Evolutionary conservation across 2,113 vertebrate genomes (phyloP), one percentile per base, ranked within the genome.

Genomic region (Lamprotornis superbus): DNA sequence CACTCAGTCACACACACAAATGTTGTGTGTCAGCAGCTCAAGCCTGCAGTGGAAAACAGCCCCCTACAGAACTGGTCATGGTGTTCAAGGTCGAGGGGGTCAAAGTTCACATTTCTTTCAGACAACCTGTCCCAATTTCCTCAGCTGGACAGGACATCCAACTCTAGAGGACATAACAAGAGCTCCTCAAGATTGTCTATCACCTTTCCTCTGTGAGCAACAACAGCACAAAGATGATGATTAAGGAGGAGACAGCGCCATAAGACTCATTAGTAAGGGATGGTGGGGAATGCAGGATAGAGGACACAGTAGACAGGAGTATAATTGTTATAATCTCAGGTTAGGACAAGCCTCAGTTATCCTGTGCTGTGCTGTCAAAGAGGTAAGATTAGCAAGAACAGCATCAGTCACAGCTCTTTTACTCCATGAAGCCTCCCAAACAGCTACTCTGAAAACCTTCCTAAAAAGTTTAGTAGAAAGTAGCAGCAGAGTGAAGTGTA

Each of bases 31-130:
- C 15, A 7, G 31, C 46, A 84, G n/a, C 42, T 83, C 59, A 74
- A 52, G 28, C 8, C n/a, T 81, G 52, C 17, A 82, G 46, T 61
- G 68, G 52, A 10, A 79, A 77, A 53, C 31, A 65, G 55, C 5
- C 18, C 50, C 8, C 27, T 33, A 71, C 28, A 78, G 23, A 82
- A 90, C 3, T 20, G 22, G 10, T 28, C 18, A 28, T 16, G 1
- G 2, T 6, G 8, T 40, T 83, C 50, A 80, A 64, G 24, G 31
- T 16, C 0, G 0, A 46, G 27, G 33, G 55, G 12, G 40, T 56
- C 5, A 46, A 18, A 56, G 22, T 39, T 31, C 25, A 21, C 10
- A 7, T 68, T 92, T 85, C 75, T 33, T 31, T 64, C 53, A 50
- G 35, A 63, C 20, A 47, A 27, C 3, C 12, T 61, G 55, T 87